Percentiles rank a stretch among this genome's conserved stretches.
phyloP scores from a whole-genome alignment of 2,797 vertebrate species.

The Acipenser oxyrinchus region DNA sequence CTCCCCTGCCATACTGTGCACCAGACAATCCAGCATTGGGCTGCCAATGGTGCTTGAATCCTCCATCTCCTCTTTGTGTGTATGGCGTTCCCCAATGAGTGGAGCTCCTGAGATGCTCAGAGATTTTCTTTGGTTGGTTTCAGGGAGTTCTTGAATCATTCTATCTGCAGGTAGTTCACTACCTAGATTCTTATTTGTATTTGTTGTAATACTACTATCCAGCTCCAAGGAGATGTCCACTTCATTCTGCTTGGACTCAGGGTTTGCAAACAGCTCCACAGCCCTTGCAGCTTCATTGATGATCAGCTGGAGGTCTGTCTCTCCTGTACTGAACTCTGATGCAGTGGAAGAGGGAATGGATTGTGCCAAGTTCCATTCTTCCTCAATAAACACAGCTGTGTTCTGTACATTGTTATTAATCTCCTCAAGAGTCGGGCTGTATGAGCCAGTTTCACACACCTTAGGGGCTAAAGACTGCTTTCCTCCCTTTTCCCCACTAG shows the following conservation, averaged over 20 bases:
- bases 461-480: conserved; percentile 16
- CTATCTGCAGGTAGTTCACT: no score
- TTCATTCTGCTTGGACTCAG: background rate
- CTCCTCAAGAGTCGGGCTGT: background rate
- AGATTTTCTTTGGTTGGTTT: no score
- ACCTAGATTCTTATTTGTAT: no score
- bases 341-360: background rate
- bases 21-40: conserved; percentile 15
- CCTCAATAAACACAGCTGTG: background rate
- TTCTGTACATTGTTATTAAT: conserved; percentile 19
- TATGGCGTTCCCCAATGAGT: conserved; percentile 1
- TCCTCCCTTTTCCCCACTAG: conserved; percentile 1
- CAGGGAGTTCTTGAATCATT: no score
- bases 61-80: conserved; percentile 1
- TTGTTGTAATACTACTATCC: background rate
- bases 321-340: background rate
- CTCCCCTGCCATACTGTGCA: conserved; percentile 22
- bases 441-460: conserved; percentile 3
- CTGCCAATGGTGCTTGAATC: background rate
- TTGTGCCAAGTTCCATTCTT: background rate
- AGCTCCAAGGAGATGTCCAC: background rate
- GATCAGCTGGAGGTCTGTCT: background rate
- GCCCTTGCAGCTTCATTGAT: conserved; percentile 11
- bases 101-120: background rate
- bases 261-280: conserved; percentile 18